Evolutionary conservation across 2,888 invertebrate species (phyloP).

Genomic region (Caenorhabditis sp.): DNA sequence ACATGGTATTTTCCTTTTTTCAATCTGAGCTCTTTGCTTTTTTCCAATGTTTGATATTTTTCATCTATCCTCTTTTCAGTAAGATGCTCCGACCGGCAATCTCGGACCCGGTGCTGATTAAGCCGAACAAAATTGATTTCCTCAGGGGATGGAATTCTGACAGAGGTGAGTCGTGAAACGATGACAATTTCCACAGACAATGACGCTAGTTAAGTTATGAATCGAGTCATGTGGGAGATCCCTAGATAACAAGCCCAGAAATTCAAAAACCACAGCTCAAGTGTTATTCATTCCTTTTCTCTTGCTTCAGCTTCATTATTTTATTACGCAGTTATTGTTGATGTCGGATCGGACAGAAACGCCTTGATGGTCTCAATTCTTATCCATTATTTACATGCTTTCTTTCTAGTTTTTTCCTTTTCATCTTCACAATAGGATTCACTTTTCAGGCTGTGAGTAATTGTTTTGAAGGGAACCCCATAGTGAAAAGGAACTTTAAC

Average conservation of each 20-base stretch:
- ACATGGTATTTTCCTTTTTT: too few species aligned
- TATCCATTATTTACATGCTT: too few species aligned
- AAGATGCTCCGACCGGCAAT: constrained; percentile 52
- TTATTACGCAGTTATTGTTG: constrained; percentile 1
- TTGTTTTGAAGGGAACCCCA: too few species aligned
- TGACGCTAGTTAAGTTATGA: not conserved
- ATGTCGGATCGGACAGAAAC: too few species aligned
- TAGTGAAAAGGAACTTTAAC: too few species aligned
- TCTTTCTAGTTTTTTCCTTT: too few species aligned
- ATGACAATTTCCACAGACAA: not conserved
- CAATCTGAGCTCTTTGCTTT: too few species aligned
- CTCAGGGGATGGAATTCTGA: constrained; percentile 56
- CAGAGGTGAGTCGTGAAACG: constrained; percentile 35
- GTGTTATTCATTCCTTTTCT: not conserved
- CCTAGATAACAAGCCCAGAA: too few species aligned
- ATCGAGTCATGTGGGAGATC: not conserved
- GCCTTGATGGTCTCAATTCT: not conserved
- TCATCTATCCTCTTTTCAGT: constrained; percentile 7
- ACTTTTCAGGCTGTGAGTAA: not conserved
- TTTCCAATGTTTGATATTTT: too few species aligned
- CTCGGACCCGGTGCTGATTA: constrained; percentile 70
- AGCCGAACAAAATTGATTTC: constrained; percentile 57
- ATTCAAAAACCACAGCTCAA: constrained; percentile 3
- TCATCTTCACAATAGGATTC: too few species aligned
- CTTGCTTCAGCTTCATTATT: too few species aligned